phyloP scores from a whole-genome alignment of 2,113 vertebrate species.

The Ochotona princeps region DNA sequence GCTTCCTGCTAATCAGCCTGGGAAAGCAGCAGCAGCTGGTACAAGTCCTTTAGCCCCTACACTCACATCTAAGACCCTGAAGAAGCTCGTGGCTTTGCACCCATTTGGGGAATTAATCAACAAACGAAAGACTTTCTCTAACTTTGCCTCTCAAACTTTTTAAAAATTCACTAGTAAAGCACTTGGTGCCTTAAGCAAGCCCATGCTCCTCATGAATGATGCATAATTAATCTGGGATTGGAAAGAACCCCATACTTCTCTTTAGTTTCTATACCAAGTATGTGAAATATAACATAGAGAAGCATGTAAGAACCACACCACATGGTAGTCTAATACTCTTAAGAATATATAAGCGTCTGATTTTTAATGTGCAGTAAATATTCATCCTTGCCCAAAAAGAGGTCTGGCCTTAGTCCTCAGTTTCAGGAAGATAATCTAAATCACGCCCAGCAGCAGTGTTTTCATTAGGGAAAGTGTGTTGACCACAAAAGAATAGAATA shows the following conservation, averaged over 20 bases:
- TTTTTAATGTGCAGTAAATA: slow-evolving; percentile 20
- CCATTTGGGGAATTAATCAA: no score
- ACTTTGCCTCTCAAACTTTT: no score
- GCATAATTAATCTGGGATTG: slow-evolving; percentile 8
- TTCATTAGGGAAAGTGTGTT: neutral
- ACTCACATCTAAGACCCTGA: no score
- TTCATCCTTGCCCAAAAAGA: neutral
- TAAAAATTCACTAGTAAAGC: neutral
- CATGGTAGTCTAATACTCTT: neutral
- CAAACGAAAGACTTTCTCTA: no score
- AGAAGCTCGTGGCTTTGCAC: no score
- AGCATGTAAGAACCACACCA: neutral
- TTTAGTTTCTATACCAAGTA: slow-evolving; percentile 6
- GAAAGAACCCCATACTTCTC: slow-evolving; percentile 16
- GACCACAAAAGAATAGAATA: neutral
- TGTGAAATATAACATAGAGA: slow-evolving; percentile 18
- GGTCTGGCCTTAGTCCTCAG: neutral
- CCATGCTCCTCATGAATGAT: neutral
- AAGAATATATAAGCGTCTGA: slow-evolving; percentile 5
- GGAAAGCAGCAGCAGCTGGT: no score
- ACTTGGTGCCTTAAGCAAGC: neutral
- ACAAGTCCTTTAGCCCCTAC: no score
- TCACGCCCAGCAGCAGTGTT: neutral
- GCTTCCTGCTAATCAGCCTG: no score
- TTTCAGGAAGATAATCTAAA: neutral